phyloP scores from a whole-genome alignment of 1,140 invertebrate species.

The Liolophura sinensis region DNA sequence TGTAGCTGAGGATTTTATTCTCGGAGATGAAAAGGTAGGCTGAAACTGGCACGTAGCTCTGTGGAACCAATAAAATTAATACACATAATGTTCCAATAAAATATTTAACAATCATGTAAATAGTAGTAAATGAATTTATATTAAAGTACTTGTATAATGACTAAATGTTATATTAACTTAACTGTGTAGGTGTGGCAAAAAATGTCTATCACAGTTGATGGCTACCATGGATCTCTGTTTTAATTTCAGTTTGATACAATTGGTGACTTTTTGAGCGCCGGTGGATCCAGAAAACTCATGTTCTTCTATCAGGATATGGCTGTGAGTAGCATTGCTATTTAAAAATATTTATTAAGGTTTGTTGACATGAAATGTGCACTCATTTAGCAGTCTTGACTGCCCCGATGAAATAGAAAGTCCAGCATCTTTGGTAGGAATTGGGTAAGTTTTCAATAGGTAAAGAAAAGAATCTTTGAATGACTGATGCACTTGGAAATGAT shows the following conservation, averaged over 20 bases:
- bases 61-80: not conserved
- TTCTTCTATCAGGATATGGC: conserved; percentile 91
- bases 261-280: conserved; percentile 82
- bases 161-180: not conserved
- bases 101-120: conserved; percentile 2
- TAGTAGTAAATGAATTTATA: not conserved
- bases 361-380: conserved; percentile 1
- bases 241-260: conserved; percentile 60
- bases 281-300: conserved; percentile 83
- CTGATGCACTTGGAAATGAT: too few species aligned
- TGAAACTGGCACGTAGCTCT: not conserved
- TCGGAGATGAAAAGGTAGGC: conserved; percentile 56
- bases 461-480: too few species aligned
- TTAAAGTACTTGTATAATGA: not conserved
- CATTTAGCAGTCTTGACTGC: not conserved
- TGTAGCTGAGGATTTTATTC: conserved; percentile 53
- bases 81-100: not conserved
- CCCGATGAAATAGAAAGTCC: not conserved
- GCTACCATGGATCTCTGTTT: not conserved
- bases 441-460: not conserved
- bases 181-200: not conserved
- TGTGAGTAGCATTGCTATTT: conserved; percentile 44
- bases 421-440: not conserved
- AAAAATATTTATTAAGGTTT: conserved; percentile 18
- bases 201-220: not conserved